Evolutionary conservation across 2,888 invertebrate genomes (phyloP), one percentile per base, ranked within the genome.

Genomic region (Diaphora mendica): DNA sequence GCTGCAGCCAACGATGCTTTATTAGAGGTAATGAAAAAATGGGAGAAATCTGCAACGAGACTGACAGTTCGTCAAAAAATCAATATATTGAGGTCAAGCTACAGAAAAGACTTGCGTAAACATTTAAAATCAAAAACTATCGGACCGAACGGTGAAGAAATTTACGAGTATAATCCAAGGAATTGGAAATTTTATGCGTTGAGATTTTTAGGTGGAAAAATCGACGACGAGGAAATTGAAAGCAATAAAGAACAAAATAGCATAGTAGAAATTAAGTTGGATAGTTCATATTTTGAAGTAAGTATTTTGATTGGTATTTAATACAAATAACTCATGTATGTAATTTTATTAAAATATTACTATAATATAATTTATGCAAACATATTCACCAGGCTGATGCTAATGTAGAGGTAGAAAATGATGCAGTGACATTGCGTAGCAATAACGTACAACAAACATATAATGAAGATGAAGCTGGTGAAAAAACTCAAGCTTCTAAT

Each of bases 161-260:
- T 82, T 20, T 86, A 82, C 75, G 79, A 86, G 30, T 83, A 87
- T 72, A 75, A 73, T 62, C 89, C 89, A 8, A 79, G 44, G 59
- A 83, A 82, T 26, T 88, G 89, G 89, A 89, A 89, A 72, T 89
- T 85, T 75, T 74, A 84, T 26, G 86, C 85, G 4, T 62, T 89
- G 70, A 83, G 76, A 65, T 89, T 89, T 78, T 76, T 89, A 39
- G 82, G 73, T 1, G 70, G 72, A 30, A 72, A 72, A 64, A 8
- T 35, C 0, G 35, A 68, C 9, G 44, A 72, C 11, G 51, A 51
- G 48, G 70, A 70, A n/a, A 13, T 30, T 39, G 70, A 70, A 62
- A 62, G 62, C 15, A 20, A 62, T 67, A 30, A 39, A 26, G 30
- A 76, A 17, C 72, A 72, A 35, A 75, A 64, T 66, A 80, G 81